Percentiles rank a stretch among this genome's conserved stretches.
Evolutionary conservation across 2,113 vertebrate genomes (phyloP).

Genomic region (Tyrannus savana): DNA sequence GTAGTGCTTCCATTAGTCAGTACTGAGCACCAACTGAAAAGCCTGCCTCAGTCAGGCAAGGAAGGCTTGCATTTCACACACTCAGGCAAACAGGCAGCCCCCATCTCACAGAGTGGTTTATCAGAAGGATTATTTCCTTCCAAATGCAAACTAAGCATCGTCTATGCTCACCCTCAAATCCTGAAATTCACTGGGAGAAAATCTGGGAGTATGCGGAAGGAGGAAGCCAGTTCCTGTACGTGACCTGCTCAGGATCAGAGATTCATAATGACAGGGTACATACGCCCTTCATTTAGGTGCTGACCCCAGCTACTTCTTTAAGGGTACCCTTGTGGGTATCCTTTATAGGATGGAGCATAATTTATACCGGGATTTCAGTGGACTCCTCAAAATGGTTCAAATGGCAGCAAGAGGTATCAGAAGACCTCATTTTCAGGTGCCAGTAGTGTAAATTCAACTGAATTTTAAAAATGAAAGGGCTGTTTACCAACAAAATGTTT

Average conservation of each 20-base stretch:
- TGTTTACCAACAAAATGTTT: background rate
- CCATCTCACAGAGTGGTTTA: background rate
- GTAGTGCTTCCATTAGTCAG: conserved; percentile 50
- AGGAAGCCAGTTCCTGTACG: background rate
- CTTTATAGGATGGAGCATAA: background rate
- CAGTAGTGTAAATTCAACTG: background rate
- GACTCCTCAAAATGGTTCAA: background rate
- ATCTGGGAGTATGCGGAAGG: background rate
- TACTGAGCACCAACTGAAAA: conserved; percentile 51
- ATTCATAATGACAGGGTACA: background rate
- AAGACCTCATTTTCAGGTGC: background rate
- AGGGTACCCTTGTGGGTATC: background rate
- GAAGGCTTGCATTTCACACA: conserved; percentile 26
- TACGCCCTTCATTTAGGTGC: background rate
- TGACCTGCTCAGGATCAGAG: background rate
- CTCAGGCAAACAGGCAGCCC: background rate
- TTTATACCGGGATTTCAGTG: background rate
- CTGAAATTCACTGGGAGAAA: background rate
- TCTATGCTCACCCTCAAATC: background rate
- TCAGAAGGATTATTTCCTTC: conserved; percentile 15
- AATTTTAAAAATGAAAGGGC: background rate
- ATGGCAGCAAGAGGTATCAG: background rate
- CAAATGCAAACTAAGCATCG: background rate
- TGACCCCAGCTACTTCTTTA: background rate
- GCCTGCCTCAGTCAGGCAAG: conserved; percentile 19